A percentile compares a stretch with the other conserved stretches of the same genome.
phyloP scores from a whole-genome alignment of 2,888 invertebrate species.

The Notocelia uddmanniana region DNA sequence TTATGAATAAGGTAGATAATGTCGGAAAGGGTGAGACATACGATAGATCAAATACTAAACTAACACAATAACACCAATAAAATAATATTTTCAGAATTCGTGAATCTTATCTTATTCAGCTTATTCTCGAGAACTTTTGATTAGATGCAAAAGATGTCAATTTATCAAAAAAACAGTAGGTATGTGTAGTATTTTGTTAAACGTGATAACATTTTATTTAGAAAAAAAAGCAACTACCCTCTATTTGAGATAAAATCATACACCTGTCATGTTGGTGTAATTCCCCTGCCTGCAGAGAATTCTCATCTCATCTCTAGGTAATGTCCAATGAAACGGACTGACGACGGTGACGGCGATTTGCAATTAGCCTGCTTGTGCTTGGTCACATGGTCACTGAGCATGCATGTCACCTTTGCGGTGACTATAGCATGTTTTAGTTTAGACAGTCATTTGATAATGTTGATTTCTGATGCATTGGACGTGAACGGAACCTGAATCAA shows the following conservation, averaged over 20 bases:
- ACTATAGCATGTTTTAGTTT: slow-evolving; percentile 15
- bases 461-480: slow-evolving; percentile 8
- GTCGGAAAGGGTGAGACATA: slow-evolving; percentile 19
- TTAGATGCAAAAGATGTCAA: neutral
- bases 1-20: slow-evolving; percentile 28
- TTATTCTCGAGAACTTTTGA: neutral
- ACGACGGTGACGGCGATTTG: neutral
- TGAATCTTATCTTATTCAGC: slow-evolving; percentile 3
- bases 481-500: slow-evolving; percentile 23
- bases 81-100: neutral
- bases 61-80: neutral
- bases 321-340: too few relatives aligned
- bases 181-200: neutral
- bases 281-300: too few relatives aligned
- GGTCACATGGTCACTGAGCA: slow-evolving; percentile 37
- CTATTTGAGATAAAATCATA: neutral
- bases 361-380: neutral
- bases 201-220: neutral
- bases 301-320: too few relatives aligned
- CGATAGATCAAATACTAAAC: neutral
- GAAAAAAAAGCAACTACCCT: neutral
- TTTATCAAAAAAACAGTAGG: neutral
- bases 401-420: slow-evolving; percentile 28
- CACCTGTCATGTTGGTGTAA: neutral
- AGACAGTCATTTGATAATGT: slow-evolving; percentile 30